Conservation (phyloP, 1,140 invertebrate genomes). For the Hyles euphorbiae region DNA sequence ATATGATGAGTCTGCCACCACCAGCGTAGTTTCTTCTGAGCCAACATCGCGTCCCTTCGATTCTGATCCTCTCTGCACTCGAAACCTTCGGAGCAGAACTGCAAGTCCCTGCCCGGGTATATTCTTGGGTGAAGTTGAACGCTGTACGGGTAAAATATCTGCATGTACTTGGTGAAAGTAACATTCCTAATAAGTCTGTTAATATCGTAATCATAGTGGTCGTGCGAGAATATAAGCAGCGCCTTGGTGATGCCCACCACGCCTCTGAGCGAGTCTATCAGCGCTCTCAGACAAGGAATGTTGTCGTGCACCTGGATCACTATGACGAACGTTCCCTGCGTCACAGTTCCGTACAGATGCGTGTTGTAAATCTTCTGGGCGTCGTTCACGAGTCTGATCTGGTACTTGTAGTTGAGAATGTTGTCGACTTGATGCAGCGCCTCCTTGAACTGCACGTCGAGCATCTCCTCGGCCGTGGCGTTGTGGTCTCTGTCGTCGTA, state of each 20-base stretch:
- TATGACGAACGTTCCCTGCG: constrained; percentile 19
- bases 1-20: constrained; percentile 40
- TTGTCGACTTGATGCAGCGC: constrained; percentile 1
- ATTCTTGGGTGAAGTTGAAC: constrained; percentile 30
- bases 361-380: constrained; percentile 16
- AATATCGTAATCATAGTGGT: constrained; percentile 27
- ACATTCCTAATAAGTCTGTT: constrained; percentile 26
- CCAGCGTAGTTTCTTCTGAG: constrained; percentile 39
- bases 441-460: constrained; percentile 4
- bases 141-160: constrained; percentile 40
- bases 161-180: constrained; percentile 27
- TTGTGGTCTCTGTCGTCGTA: constrained; percentile 4
- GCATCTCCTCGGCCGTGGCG: not conserved
- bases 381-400: constrained; percentile 16
- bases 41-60: constrained; percentile 19
- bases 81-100: constrained; percentile 18
- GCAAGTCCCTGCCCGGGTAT: constrained; percentile 30
- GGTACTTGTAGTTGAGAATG: constrained; percentile 10
- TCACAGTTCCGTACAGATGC: constrained; percentile 9
- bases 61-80: constrained; percentile 16
- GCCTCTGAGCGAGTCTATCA: constrained; percentile 24
- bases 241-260: constrained; percentile 24
- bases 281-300: constrained; percentile 20
- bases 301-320: constrained; percentile 33
- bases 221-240: constrained; percentile 37